Evolutionary conservation across 2,797 vertebrate genomes (phyloP).

Genomic region (Centropyge bicolor): DNA sequence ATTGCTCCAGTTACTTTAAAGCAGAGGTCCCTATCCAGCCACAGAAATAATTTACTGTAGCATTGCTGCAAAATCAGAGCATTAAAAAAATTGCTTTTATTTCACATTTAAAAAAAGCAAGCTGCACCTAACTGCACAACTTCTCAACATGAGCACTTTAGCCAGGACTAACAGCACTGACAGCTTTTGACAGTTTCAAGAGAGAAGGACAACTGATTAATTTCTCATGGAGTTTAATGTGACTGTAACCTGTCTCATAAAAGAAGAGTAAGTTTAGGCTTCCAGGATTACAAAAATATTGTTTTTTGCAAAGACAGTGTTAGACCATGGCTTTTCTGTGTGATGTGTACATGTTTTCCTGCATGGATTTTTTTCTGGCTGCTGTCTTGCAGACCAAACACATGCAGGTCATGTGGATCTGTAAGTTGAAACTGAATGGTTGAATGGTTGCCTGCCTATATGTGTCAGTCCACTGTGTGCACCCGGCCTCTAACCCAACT

Average conservation of each 20-base stretch:
- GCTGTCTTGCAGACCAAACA: no score
- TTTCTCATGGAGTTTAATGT: background rate
- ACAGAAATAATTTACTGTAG: background rate
- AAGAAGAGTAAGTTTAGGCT: background rate
- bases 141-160: slow-evolving; percentile 1
- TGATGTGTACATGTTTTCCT: no score
- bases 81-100: background rate
- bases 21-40: background rate
- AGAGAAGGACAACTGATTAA: background rate
- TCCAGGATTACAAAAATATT: background rate
- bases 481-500: background rate
- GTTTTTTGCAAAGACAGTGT: background rate
- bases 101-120: background rate
- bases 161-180: background rate
- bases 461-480: background rate
- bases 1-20: slow-evolving; percentile 21
- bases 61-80: background rate
- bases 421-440: background rate
- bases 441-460: background rate
- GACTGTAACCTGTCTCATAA: background rate
- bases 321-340: no score
- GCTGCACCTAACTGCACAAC: background rate
- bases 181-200: background rate
- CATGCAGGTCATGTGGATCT: background rate
- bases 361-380: no score